These are phyloP conservation scores for Greenwoodochromis staneri DNA, from an alignment of 2,113 vertebrate genomes.

Conservation along the genomic window DNA sequence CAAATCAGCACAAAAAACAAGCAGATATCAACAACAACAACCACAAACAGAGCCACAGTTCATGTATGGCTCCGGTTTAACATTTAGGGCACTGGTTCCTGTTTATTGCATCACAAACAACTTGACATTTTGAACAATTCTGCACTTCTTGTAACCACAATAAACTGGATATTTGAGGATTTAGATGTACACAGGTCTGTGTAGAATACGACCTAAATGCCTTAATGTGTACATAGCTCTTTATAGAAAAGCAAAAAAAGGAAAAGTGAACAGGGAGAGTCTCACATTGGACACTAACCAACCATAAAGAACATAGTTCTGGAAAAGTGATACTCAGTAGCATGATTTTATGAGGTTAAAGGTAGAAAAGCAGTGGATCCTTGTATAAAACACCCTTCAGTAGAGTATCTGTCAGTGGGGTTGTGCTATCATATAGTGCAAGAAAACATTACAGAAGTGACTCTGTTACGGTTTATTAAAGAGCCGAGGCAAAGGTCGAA, in stretches of 20 bases:
- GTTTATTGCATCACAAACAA: background rate
- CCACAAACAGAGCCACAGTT: background rate
- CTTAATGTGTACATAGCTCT: background rate
- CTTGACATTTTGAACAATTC: background rate
- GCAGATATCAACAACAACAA: background rate
- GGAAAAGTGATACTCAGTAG: background rate
- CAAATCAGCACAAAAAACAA: background rate
- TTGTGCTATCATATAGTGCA: background rate
- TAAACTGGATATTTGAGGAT: background rate
- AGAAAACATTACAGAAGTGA: background rate
- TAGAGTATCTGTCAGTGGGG: background rate
- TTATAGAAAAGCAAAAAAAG: background rate
- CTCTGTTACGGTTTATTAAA: background rate
- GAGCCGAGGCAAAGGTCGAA: background rate
- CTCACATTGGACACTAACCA: background rate
- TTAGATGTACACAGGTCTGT: background rate
- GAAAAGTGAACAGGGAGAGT: background rate
- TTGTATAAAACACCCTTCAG: background rate
- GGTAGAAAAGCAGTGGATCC: background rate
- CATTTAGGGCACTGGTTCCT: background rate
- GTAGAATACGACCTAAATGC: background rate
- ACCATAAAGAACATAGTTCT: background rate
- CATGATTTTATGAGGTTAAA: background rate
- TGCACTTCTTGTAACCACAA: background rate
- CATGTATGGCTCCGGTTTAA: fast-evolving